Percentiles rank a stretch among this genome's conserved stretches.
Evolutionary conservation across 2,888 invertebrate species (phyloP).

Genomic region (Conchocele bisecta): DNA sequence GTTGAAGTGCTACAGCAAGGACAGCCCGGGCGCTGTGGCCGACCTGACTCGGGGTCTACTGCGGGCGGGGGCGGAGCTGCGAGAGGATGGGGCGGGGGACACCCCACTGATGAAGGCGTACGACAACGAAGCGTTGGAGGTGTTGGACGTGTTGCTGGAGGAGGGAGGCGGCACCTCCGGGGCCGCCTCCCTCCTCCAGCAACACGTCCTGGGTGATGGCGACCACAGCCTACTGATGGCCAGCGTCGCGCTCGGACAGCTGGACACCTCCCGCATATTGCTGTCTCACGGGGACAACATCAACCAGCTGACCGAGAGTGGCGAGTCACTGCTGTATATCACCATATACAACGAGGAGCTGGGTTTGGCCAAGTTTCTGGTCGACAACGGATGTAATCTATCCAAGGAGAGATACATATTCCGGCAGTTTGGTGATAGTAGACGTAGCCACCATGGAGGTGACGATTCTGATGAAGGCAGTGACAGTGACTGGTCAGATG

Average conservation of each 20-base stretch:
- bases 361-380: slow-evolving; percentile 51
- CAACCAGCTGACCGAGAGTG: slow-evolving; percentile 30
- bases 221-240: slow-evolving; percentile 27
- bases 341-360: slow-evolving; percentile 50
- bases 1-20: slow-evolving; percentile 34
- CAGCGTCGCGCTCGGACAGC: slow-evolving; percentile 33
- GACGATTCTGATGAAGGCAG: slow-evolving; percentile 46
- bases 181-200: slow-evolving; percentile 13
- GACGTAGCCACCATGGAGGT: neutral
- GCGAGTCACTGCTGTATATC: slow-evolving; percentile 46
- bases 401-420: slow-evolving; percentile 19
- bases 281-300: slow-evolving; percentile 61
- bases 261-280: slow-evolving; percentile 50
- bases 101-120: slow-evolving; percentile 54
- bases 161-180: slow-evolving; percentile 20
- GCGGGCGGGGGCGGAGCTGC: slow-evolving; percentile 38
- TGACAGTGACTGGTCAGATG: slow-evolving; percentile 14
- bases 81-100: slow-evolving; percentile 28
- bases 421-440: slow-evolving; percentile 1
- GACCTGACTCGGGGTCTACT: slow-evolving; percentile 46
- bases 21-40: slow-evolving; percentile 20
- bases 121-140: slow-evolving; percentile 48
- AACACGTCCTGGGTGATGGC: no score
- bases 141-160: slow-evolving; percentile 50
- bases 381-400: slow-evolving; percentile 52